Evolutionary conservation across 1,140 invertebrate species (phyloP), one percentile per base, ranked within the genome.

Genomic region (Oedothorax gibbosus): DNA sequence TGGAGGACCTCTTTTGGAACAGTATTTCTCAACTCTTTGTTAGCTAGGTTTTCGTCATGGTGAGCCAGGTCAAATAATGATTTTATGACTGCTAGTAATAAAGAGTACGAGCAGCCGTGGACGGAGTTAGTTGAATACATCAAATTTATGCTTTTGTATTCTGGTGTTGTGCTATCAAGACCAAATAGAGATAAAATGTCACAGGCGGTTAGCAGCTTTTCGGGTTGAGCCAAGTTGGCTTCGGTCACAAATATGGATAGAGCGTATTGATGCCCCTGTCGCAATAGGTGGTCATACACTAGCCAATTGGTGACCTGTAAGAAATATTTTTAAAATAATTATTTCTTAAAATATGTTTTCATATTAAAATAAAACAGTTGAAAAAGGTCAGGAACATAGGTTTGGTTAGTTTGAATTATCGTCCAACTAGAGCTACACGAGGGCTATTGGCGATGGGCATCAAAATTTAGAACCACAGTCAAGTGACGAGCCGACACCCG

Each of bases 241-340:
- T 85, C 82, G 64, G 21, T 78, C 0, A 71, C 75, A 53, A 85
- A 85, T 12, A 71, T 85, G 7, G 82, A 85, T 7, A 85, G 53
- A 35, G 82, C 15, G 54, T 85, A 85, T 21, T 85, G 73, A 49
- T 18, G 62, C 10, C 66, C 82, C 53, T 69, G 82, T 50, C 73
- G 56, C 53, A 53, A 21, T 21, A 85, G 18, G 21, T 85, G 82
- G 14, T 85, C 82, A 78, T 77, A 85, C 14, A 85, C 64, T 60
- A 85, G 82, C 82, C 82, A 85, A 53, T 85, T 85, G 35, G 64
- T 53, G 15, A 85, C 65, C 82, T 85, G 20, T 51, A 85, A 72
- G 20, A 64, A 6, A 82, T 35, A 79, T 20, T n/a, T 35, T 11
- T 7, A 49, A 71, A 62, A 50, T 50, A 56, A 20, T 35, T 18